phyloP scores from a whole-genome alignment of 2,113 vertebrate species.

The Motacilla alba region DNA sequence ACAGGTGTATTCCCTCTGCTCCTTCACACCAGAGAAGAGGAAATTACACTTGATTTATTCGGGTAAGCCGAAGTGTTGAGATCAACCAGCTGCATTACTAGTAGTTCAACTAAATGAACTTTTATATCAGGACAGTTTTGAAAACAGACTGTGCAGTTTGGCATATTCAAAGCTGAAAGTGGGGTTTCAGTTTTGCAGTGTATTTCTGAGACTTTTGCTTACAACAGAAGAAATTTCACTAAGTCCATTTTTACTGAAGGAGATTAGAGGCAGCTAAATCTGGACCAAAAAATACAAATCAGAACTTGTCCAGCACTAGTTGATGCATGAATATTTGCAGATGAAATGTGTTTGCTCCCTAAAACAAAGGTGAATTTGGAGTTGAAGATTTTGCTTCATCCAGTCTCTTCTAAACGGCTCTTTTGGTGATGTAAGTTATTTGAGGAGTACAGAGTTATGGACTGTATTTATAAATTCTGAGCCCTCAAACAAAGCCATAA shows the following conservation, averaged over 20 bases:
- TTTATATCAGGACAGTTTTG: not conserved
- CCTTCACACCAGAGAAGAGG: not conserved
- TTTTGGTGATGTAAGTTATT: not conserved
- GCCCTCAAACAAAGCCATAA: constrained; percentile 53
- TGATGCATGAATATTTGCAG: not conserved
- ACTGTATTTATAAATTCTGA: constrained; percentile 24
- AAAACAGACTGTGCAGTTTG: not conserved
- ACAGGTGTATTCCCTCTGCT: not conserved
- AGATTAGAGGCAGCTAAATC: not conserved
- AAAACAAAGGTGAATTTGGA: not conserved
- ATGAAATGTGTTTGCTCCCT: not conserved
- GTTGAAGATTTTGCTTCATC: not conserved
- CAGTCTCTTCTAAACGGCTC: not conserved
- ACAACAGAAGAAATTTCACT: not conserved
- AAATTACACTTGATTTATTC: not conserved
- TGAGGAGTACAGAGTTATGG: not conserved
- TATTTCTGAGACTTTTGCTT: not conserved
- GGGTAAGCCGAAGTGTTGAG: not conserved
- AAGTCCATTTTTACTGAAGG: not conserved
- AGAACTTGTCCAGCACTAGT: not conserved
- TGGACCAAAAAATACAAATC: not conserved
- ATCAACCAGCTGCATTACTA: not conserved
- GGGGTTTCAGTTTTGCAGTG: not conserved
- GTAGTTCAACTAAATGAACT: not conserved
- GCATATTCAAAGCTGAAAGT: not conserved